Base-by-base conservation (phyloP, 1,140 invertebrate genomes). In the Drosophila sproati region DNA sequence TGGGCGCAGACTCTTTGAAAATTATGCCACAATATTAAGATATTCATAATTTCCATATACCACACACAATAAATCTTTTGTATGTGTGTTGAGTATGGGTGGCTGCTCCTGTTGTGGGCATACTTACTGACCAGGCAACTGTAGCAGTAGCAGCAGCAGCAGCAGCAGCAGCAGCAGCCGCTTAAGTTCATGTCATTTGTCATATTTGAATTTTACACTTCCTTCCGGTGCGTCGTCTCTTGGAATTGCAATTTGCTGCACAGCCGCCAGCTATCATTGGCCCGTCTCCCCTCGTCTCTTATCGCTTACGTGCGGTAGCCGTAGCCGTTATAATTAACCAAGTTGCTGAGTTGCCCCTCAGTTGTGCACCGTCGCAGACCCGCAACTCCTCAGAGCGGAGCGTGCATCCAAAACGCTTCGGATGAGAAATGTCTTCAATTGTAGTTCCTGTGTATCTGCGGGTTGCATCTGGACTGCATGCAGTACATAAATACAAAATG, bases 141-240 rank as follows among this genome's bases (percentile, higher is more conserved):
- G 81, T 72, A 81, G 86, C 81, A n/a, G 48, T 39, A 51, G 71
- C 54, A 76, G 81, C 72, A 81, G 86, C 81, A 10, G 48, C 45
- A 51, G 71, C 54, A 76, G 80, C 75, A 81, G 86, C 81, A n/a
- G 48, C 45, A 51, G 71, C 54, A 73, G 81, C 75, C 86, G 86
- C 81, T 89, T 89, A 89, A 89, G 85, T 89, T 89, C 78, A 89
- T 89, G 85, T 89, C 85, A 89, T 90, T 89, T 89, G 85, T 89
- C 85, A 89, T 89, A 89, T 89, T 89, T 89, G 85, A 89, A 89
- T 89, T 89, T 89, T 89, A 89, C 85, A 89, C 85, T 89, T 89
- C 85, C 85, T 89, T 89, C 85, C 86, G 85, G 85, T 90, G 71
- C 80, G 78, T 89, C 77, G 78, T 89, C 77, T 70, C 77, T 72